Percentiles rank a stretch among this genome's conserved stretches.
phyloP scores from a whole-genome alignment of 1,140 invertebrate species.

The Sitophilus oryzae region DNA sequence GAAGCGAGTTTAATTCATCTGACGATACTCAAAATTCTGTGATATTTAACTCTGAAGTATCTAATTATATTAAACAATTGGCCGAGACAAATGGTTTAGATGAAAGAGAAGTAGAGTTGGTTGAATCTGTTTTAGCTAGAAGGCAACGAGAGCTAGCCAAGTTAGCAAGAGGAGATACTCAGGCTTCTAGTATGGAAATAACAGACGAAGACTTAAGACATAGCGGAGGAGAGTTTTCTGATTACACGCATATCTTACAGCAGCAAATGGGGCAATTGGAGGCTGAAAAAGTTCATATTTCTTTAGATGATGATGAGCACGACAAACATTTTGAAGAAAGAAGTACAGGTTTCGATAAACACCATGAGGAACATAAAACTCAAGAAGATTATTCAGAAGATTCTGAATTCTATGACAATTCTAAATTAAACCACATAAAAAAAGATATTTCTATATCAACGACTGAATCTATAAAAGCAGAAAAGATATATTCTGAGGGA shows the following conservation, averaged over 20 bases:
- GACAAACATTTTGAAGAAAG: slow-evolving; percentile 24
- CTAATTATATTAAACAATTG: slow-evolving; percentile 46
- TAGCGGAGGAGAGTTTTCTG: slow-evolving; percentile 57
- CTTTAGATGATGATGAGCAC: slow-evolving; percentile 22
- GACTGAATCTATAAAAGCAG: slow-evolving; percentile 28
- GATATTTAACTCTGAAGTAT: slow-evolving; percentile 37
- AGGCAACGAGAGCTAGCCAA: slow-evolving; percentile 46
- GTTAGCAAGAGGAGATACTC: slow-evolving; percentile 49
- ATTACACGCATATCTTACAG: slow-evolving; percentile 52
- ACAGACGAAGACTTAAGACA: slow-evolving; percentile 61
- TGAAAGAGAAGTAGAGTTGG: slow-evolving; percentile 45
- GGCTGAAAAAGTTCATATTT: slow-evolving; percentile 53
- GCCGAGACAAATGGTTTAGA: slow-evolving; percentile 45
- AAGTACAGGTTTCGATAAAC: slow-evolving; percentile 37
- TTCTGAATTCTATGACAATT: slow-evolving; percentile 33
- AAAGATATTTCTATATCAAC: slow-evolving; percentile 30
- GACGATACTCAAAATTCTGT: slow-evolving; percentile 8
- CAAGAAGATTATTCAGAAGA: slow-evolving; percentile 31
- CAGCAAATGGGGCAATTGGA: slow-evolving; percentile 46
- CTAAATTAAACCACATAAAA: slow-evolving; percentile 18
- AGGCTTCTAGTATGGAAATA: slow-evolving; percentile 58
- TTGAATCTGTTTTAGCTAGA: slow-evolving; percentile 48
- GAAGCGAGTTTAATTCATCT: slow-evolving; percentile 19
- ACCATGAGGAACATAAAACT: slow-evolving; percentile 30
- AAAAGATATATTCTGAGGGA: slow-evolving; percentile 30